These are phyloP conservation scores for Neuroterus valhalla DNA, from an alignment of 1,140 invertebrate species.

Conservation along the genomic window DNA sequence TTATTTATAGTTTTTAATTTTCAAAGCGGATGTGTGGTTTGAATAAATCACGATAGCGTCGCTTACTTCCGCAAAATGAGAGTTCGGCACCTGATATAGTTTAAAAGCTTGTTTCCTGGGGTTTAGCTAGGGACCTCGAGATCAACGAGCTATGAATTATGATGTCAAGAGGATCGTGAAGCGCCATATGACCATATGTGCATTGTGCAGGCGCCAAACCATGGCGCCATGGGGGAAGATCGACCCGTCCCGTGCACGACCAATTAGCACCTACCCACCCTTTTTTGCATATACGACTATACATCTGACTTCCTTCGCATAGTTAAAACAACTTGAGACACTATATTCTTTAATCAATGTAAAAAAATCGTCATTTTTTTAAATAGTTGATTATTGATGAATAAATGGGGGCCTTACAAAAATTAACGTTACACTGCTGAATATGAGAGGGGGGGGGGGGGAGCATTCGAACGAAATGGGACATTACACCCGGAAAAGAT, in stretches of 20 bases:
- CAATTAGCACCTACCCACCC: slow-evolving; percentile 66
- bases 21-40: slow-evolving; percentile 36
- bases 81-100: slow-evolving; percentile 60
- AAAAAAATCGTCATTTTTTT: no score
- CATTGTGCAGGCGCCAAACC: slow-evolving; percentile 66
- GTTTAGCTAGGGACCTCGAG: background rate
- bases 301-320: background rate
- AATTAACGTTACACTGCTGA: no score
- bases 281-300: slow-evolving; percentile 36
- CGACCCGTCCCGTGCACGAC: slow-evolving; percentile 47
- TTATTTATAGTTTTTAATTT: slow-evolving; percentile 28
- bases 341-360: slow-evolving; percentile 8
- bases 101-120: slow-evolving; percentile 38
- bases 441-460: no score
- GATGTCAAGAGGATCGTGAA: slow-evolving; percentile 59
- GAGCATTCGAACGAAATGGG: no score
- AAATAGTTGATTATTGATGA: no score
- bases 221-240: slow-evolving; percentile 63
- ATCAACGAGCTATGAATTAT: slow-evolving; percentile 23
- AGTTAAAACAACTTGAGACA: background rate
- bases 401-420: no score
- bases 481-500: no score
- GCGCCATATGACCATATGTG: slow-evolving; percentile 66
- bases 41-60: slow-evolving; percentile 59
- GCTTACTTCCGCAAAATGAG: slow-evolving; percentile 51